phyloP scores from a whole-genome alignment of 1,140 invertebrate species.

The Drosophila eugracilis region DNA sequence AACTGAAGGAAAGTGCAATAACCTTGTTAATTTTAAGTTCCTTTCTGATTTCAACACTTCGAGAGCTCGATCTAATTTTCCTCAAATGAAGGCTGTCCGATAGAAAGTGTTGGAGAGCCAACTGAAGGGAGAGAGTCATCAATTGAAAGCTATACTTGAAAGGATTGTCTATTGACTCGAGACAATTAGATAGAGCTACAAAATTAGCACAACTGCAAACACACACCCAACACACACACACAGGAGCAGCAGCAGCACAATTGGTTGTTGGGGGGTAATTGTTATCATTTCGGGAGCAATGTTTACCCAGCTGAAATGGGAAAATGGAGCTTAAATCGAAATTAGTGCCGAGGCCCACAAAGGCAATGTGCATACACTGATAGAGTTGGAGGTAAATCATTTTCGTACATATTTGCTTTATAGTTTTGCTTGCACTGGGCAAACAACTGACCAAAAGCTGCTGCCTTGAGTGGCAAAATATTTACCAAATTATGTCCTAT shows the following conservation, averaged over 20 bases:
- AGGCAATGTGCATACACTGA: slow-evolving; percentile 5
- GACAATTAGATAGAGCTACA: slow-evolving; percentile 52
- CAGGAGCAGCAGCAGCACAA: too few relatives aligned
- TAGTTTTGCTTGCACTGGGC: slow-evolving; percentile 50
- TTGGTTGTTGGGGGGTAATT: slow-evolving; percentile 15
- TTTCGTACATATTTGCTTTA: slow-evolving; percentile 55
- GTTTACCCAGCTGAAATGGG: slow-evolving; percentile 64
- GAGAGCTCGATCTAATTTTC: background rate
- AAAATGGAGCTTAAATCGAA: slow-evolving; percentile 52
- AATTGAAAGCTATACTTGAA: slow-evolving; percentile 22
- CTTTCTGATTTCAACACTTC: background rate
- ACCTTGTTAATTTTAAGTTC: background rate
- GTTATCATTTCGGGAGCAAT: slow-evolving; percentile 61
- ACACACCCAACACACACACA: slow-evolving; percentile 1
- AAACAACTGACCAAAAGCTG: slow-evolving; percentile 54
- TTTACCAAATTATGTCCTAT: slow-evolving; percentile 61
- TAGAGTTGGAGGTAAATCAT: slow-evolving; percentile 29
- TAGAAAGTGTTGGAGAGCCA: slow-evolving; percentile 5
- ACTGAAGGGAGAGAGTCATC: slow-evolving; percentile 1
- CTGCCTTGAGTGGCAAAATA: slow-evolving; percentile 73
- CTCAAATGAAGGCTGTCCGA: background rate
- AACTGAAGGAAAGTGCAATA: background rate
- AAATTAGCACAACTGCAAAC: slow-evolving; percentile 57
- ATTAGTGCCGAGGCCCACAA: slow-evolving; percentile 31
- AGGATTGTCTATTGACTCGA: slow-evolving; percentile 44